Conservation (phyloP, 53 echinoderm and acorn worm genomes). For the Stichopus horrens region DNA sequence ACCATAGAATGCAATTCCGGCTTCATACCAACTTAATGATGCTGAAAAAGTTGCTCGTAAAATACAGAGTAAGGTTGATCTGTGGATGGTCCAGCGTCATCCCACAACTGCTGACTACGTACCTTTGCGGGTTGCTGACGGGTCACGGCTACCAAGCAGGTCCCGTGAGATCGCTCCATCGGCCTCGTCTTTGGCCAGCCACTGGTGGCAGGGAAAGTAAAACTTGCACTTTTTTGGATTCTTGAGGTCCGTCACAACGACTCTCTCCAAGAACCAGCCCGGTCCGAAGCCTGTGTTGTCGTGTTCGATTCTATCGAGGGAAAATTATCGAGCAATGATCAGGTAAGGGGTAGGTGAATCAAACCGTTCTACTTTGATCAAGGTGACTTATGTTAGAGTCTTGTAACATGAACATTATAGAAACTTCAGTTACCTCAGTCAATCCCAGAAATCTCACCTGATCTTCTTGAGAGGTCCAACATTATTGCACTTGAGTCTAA, state of each 20-base stretch:
- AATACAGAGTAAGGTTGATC: no score
- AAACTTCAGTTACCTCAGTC: no score
- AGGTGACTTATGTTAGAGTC: no score
- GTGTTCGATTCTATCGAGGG: conserved; percentile 79
- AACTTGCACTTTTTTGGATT: conserved; percentile 93
- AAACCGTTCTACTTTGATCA: no score
- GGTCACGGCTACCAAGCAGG: conserved; percentile 88
- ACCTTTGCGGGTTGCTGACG: conserved; percentile 86
- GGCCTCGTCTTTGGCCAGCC: conserved; percentile 93
- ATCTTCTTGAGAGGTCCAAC: conserved; percentile 97
- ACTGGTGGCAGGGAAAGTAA: conserved; percentile 95
- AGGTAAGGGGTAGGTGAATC: no score
- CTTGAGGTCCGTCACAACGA: conserved; percentile 89
- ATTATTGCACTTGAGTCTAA: conserved; percentile 85
- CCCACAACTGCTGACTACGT: background rate
- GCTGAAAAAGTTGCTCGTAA: no score
- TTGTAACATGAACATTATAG: no score
- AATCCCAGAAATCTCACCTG: conserved; percentile 55
- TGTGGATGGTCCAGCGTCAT: background rate
- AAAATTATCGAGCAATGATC: no score
- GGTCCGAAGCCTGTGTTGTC: conserved; percentile 95
- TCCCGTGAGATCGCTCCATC: conserved; percentile 83
- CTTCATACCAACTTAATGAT: no score
- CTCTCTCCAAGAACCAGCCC: conserved; percentile 95
- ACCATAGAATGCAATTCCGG: no score